phyloP scores from a whole-genome alignment of 1,140 invertebrate genomes.

The Musca vetustissima region DNA sequence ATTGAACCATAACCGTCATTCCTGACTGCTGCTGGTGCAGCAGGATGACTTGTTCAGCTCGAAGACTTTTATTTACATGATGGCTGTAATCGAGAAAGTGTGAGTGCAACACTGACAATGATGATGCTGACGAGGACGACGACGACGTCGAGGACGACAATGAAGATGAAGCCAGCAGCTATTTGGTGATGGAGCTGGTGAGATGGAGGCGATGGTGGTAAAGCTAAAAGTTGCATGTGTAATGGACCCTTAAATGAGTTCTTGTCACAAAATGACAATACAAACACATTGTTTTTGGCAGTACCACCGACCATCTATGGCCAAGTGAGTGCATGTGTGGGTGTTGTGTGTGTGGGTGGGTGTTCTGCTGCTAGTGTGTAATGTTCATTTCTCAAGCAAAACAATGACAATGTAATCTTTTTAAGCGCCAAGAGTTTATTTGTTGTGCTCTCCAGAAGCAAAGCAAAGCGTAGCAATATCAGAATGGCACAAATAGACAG shows the following conservation, averaged over 20 bases:
- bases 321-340: background rate
- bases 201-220: background rate
- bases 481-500: too few species aligned
- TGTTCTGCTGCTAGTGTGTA: too few species aligned
- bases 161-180: background rate
- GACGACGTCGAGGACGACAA: too few species aligned
- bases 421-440: slow-evolving; percentile 18
- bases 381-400: background rate
- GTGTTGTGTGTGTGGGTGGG: background rate
- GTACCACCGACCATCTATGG: too few species aligned
- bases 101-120: background rate
- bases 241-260: slow-evolving; percentile 23
- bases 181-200: too few species aligned
- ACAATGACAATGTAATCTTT: slow-evolving; percentile 15
- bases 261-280: slow-evolving; percentile 20
- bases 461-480: too few species aligned
- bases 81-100: background rate
- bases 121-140: too few species aligned
- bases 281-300: background rate
- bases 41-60: background rate
- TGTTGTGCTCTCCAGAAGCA: slow-evolving; percentile 2
- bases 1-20: too few species aligned
- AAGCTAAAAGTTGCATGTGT: slow-evolving; percentile 21
- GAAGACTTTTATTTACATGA: slow-evolving; percentile 13
- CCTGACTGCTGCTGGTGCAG: too few species aligned